phyloP scores from a whole-genome alignment of 2,797 vertebrate genomes.

The Columba guinea region DNA sequence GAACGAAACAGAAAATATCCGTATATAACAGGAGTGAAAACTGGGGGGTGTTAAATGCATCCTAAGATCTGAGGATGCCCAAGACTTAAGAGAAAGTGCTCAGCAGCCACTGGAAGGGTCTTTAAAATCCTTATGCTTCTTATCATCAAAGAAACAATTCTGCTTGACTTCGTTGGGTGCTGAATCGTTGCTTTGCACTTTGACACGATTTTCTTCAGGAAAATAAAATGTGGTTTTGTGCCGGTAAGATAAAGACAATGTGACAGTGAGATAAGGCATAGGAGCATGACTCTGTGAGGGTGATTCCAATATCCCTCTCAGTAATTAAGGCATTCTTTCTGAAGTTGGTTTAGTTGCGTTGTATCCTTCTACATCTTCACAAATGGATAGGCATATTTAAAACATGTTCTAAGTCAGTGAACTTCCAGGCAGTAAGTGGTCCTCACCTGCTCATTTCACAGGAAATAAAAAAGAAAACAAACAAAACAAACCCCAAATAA shows the following conservation, averaged over 20 bases:
- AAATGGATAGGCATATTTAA: not conserved
- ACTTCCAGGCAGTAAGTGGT: not conserved
- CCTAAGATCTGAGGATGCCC: not conserved
- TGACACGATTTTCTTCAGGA: not conserved
- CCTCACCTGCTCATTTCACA: slow-evolving; percentile 58
- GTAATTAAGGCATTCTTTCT: not conserved
- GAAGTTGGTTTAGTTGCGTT: not conserved
- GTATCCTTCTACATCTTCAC: not conserved
- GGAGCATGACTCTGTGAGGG: not conserved
- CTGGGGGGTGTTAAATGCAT: not conserved
- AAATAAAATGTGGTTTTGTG: not conserved
- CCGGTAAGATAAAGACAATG: not conserved
- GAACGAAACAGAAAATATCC: not conserved
- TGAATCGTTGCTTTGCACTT: not conserved
- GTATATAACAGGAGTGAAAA: not conserved
- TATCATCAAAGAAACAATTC: not conserved
- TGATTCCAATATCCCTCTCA: not conserved
- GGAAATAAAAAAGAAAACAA: not conserved
- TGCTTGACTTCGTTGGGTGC: not conserved
- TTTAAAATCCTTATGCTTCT: not conserved
- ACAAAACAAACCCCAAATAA: not conserved
- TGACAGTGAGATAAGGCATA: not conserved
- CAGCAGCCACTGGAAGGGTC: not conserved
- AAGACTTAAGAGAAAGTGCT: not conserved
- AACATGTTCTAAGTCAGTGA: not conserved